phyloP scores from a whole-genome alignment of 2,797 vertebrate species.

The Hydrolagus colliei region DNA sequence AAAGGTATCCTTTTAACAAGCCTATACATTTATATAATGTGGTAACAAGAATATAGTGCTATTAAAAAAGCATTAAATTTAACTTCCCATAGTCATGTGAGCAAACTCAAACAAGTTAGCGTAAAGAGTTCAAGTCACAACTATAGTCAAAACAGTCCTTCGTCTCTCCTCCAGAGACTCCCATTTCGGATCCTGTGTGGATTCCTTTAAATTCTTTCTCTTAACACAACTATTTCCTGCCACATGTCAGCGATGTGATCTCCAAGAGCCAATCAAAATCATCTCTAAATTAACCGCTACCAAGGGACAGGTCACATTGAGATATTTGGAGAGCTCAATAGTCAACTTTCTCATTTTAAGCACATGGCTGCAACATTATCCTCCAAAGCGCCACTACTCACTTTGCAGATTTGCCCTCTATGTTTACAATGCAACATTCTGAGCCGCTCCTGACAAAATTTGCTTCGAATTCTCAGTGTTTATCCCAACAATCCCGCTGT shows the following conservation, averaged over 20 bases:
- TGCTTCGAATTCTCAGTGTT: not conserved
- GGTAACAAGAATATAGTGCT: not conserved
- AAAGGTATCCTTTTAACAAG: not conserved
- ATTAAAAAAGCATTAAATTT: not conserved
- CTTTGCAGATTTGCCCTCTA: not conserved
- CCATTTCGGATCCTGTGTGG: not conserved
- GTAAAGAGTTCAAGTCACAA: not conserved
- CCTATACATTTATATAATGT: not conserved
- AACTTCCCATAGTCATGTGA: not conserved
- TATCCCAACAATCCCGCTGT: not conserved
- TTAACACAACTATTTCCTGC: conserved; percentile 7
- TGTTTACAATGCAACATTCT: not conserved
- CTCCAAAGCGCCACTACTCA: not conserved
- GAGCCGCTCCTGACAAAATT: not conserved
- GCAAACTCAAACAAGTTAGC: not conserved
- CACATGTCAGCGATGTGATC: not conserved
- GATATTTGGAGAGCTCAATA: conserved; percentile 1
- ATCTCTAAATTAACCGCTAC: conserved; percentile 9
- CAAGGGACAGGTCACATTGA: not conserved
- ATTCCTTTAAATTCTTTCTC: conserved; percentile 5
- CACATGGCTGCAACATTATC: not conserved
- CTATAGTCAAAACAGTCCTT: not conserved
- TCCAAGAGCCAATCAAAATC: conserved; percentile 11
- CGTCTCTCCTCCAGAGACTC: not conserved
- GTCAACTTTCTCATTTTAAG: not conserved